These are phyloP conservation scores for Sycophaga agraensis DNA, from an alignment of 1,140 invertebrate species.

Conservation along the genomic window DNA sequence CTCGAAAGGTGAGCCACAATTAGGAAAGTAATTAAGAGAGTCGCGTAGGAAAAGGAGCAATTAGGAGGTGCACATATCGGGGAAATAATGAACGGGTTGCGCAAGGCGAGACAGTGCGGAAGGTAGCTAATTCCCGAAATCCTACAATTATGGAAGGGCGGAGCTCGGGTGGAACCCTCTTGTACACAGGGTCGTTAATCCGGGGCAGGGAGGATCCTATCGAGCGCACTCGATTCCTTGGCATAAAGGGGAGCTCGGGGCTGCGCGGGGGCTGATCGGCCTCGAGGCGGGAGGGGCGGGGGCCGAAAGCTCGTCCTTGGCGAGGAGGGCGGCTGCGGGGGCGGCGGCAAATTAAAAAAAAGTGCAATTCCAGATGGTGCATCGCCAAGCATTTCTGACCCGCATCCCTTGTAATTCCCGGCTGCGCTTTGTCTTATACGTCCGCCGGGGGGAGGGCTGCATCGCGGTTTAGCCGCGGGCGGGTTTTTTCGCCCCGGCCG, in stretches of 20 bases:
- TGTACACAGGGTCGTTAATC: too few relatives aligned
- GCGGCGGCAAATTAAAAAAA: constrained; percentile 47
- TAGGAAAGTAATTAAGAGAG: too few relatives aligned
- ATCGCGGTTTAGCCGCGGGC: constrained; percentile 27
- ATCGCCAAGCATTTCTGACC: constrained; percentile 53
- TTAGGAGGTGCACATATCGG: too few relatives aligned
- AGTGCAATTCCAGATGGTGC: constrained; percentile 52
- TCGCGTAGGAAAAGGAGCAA: too few relatives aligned
- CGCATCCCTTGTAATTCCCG: constrained; percentile 48
- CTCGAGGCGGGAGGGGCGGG: too few relatives aligned
- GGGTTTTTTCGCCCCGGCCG: background rate
- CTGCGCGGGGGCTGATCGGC: background rate
- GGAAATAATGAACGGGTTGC: too few relatives aligned
- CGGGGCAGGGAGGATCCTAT: too few relatives aligned
- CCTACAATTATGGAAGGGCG: too few relatives aligned
- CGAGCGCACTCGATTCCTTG: constrained; percentile 26
- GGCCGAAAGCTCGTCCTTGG: background rate
- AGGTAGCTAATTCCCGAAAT: too few relatives aligned
- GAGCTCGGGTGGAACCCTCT: too few relatives aligned
- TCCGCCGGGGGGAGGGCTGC: constrained; percentile 10
- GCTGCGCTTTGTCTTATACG: constrained; percentile 43
- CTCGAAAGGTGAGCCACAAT: too few relatives aligned
- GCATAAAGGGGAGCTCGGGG: constrained; percentile 8
- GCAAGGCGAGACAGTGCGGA: too few relatives aligned
- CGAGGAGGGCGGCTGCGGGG: constrained; percentile 26